Evolutionary conservation across 2,888 invertebrate species (phyloP).

Genomic region (Napeogenes inachia): DNA sequence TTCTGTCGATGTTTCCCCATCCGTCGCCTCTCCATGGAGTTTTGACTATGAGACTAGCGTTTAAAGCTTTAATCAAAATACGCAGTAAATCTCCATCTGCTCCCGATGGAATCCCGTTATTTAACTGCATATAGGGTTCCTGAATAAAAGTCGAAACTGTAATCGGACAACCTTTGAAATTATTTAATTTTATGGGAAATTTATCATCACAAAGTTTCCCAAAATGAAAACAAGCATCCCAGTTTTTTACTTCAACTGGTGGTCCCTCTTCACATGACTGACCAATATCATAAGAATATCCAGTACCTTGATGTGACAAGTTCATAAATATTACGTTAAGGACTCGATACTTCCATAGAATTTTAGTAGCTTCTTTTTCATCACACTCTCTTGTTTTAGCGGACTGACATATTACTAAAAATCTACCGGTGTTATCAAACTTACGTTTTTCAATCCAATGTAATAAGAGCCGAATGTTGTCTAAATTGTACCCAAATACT

Average conservation of each 20-base stretch:
- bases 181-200: constrained; percentile 49
- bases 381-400: constrained; percentile 42
- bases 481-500: constrained; percentile 44
- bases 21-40: constrained; percentile 49
- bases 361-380: constrained; percentile 42
- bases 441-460: constrained; percentile 41
- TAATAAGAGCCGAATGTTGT: constrained; percentile 41
- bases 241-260: constrained; percentile 40
- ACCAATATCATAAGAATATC: constrained; percentile 27
- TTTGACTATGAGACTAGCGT: constrained; percentile 49
- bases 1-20: constrained; percentile 51
- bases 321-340: constrained; percentile 54
- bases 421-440: constrained; percentile 56
- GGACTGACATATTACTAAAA: constrained; percentile 55
- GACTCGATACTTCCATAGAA: constrained; percentile 54
- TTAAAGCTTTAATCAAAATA: constrained; percentile 48
- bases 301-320: constrained; percentile 27
- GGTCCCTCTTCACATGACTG: constrained; percentile 49
- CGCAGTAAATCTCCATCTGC: constrained; percentile 55
- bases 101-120: constrained; percentile 45
- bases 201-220: constrained; percentile 33
- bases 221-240: constrained; percentile 30
- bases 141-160: constrained; percentile 57
- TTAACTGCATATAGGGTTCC: constrained; percentile 52
- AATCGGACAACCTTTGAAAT: constrained; percentile 51